These are phyloP conservation scores for Pteromalus puparum DNA, from an alignment of 1,140 invertebrate species.

Conservation along the genomic window DNA sequence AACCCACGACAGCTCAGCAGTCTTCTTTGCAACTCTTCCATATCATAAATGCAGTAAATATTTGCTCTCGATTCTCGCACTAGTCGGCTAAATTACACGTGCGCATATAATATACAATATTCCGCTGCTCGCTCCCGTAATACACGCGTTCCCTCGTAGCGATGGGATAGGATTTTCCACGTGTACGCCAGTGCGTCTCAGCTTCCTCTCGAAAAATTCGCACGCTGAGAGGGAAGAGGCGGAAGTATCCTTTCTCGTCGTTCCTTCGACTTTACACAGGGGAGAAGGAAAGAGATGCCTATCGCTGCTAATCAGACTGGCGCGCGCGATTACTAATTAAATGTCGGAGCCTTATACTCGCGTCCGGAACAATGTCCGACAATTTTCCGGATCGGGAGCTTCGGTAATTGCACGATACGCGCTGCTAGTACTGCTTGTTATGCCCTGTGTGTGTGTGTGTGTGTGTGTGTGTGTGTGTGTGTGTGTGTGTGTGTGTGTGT, in stretches of 20 bases:
- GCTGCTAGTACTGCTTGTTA: background rate
- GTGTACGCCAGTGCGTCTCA: background rate
- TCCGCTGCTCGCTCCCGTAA: too few species aligned
- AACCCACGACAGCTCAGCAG: too few species aligned
- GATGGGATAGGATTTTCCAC: too few species aligned
- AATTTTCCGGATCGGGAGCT: slow-evolving; percentile 27
- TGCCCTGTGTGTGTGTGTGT: background rate
- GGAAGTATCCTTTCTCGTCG: background rate
- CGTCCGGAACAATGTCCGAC: slow-evolving; percentile 25
- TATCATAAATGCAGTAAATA: too few species aligned
- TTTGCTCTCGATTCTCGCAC: too few species aligned
- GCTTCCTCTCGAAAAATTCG: slow-evolving; percentile 21
- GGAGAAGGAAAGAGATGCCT: slow-evolving; percentile 3
- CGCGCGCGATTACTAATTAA: slow-evolving; percentile 38
- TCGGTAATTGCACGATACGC: slow-evolving; percentile 14
- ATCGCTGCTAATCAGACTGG: slow-evolving; percentile 16
- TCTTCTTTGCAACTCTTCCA: too few species aligned
- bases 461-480: background rate
- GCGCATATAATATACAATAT: too few species aligned
- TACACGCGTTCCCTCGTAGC: too few species aligned
- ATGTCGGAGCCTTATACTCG: background rate
- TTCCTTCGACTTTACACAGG: background rate
- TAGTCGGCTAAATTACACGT: too few species aligned
- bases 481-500: background rate
- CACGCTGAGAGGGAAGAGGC: slow-evolving; percentile 36